Percentiles rank a stretch among this genome's conserved stretches.
Conservation (phyloP, 2,888 invertebrate genomes). For the Aricia artaxerxes region DNA sequence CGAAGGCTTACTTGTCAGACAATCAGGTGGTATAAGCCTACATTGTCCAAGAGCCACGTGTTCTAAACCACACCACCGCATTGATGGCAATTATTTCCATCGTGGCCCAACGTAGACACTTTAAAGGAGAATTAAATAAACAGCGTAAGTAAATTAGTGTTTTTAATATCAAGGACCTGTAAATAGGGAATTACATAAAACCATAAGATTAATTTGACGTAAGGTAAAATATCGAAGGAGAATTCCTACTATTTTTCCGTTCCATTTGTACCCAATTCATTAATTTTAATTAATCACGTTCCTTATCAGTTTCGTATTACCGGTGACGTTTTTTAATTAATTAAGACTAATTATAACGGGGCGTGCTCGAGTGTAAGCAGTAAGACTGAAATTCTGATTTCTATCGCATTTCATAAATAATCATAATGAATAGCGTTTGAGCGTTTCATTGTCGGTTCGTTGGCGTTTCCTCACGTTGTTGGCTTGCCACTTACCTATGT, state of each 20-base stretch:
- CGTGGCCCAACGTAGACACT: background rate
- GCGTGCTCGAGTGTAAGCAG: background rate
- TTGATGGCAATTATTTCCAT: too few species aligned
- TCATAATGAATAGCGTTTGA: background rate
- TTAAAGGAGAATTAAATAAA: background rate
- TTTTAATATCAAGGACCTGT: background rate
- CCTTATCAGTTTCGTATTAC: slow-evolving; percentile 1
- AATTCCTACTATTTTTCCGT: slow-evolving; percentile 7
- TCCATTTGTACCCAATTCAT: slow-evolving; percentile 19
- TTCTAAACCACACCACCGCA: too few species aligned
- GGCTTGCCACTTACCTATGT: too few species aligned
- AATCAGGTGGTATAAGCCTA: too few species aligned
- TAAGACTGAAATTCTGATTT: slow-evolving; percentile 13
- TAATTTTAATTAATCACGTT: slow-evolving; percentile 27
- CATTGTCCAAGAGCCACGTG: too few species aligned
- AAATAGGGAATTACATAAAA: background rate
- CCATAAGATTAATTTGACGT: background rate
- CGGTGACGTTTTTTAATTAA: slow-evolving; percentile 4
- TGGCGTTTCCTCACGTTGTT: too few species aligned
- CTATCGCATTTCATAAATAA: slow-evolving; percentile 17
- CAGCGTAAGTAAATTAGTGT: background rate
- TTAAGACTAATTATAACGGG: slow-evolving; percentile 18
- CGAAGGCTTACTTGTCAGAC: too few species aligned
- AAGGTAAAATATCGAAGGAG: background rate
- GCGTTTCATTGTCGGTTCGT: too few species aligned